Percentiles rank a stretch among this genome's conserved stretches.
These are phyloP conservation scores for Epinephelus fuscoguttatus DNA, from an alignment of 2,113 vertebrate genomes.

Conservation along the genomic window DNA sequence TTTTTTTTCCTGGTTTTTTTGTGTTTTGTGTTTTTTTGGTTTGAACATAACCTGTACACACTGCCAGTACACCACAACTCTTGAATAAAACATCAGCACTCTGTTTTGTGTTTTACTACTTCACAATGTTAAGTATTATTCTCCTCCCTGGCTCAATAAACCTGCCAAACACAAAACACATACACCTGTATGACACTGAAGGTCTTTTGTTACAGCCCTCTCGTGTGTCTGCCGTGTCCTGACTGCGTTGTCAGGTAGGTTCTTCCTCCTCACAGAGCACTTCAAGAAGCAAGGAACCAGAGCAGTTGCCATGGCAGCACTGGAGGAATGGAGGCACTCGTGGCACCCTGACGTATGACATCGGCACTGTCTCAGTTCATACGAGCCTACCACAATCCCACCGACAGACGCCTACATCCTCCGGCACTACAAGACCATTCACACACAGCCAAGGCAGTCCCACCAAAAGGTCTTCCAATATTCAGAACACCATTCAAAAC, in stretches of 20 bases:
- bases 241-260: slow-evolving; percentile 66
- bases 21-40: background rate
- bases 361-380: slow-evolving; percentile 45
- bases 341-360: slow-evolving; percentile 57
- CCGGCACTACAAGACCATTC: slow-evolving; percentile 53
- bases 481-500: slow-evolving; percentile 48
- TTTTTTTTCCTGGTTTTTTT: background rate
- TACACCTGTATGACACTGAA: slow-evolving; percentile 6
- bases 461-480: slow-evolving; percentile 44
- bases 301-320: slow-evolving; percentile 83
- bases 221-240: slow-evolving; percentile 19
- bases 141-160: slow-evolving; percentile 44
- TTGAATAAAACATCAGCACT: slow-evolving; percentile 65
- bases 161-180: slow-evolving; percentile 25
- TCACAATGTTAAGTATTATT: slow-evolving; percentile 16
- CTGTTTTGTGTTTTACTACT: slow-evolving; percentile 53
- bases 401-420: slow-evolving; percentile 57
- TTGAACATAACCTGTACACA: slow-evolving; percentile 35
- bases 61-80: slow-evolving; percentile 12
- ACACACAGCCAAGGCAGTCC: slow-evolving; percentile 48
- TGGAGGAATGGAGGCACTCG: slow-evolving; percentile 53
- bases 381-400: slow-evolving; percentile 59
- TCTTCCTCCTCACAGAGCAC: slow-evolving; percentile 49
- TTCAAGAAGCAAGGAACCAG: slow-evolving; percentile 59
- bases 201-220: slow-evolving; percentile 28